Base-by-base conservation (phyloP, 2,113 vertebrate species). In the Hippocampus barbouri region DNA sequence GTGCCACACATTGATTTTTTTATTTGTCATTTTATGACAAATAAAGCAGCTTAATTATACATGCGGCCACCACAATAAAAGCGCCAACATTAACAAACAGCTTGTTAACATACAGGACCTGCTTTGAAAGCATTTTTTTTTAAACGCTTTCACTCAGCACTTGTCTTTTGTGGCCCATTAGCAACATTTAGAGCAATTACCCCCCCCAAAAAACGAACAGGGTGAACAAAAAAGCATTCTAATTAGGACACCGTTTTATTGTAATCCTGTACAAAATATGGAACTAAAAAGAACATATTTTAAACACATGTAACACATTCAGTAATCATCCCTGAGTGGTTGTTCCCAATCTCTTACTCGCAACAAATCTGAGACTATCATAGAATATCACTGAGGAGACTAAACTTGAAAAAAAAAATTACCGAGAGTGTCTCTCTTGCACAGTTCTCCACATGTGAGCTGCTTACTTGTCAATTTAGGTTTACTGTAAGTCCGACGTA, bases 1-100 rank as follows among this genome's bases (percentile, higher is more conserved):
- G 83, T 83, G 82, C 82, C 80, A 38, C 85, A 80, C 61, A 60
- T 76, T 72, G 83, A 80, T 83, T 61, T 61, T 61, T 38, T 16
- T 30, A 61, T 61, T 30, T 61, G 63, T 66, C 41, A 45, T 91
- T 93, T 90, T 90, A 91, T 88, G 87, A 91, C 88, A 90, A 87
- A 88, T 91, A 89, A 90, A 90, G 87, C 86, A 89, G 89, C 89
- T 87, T 92, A 90, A 93, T 92, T 91, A 90, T 82, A 90, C 86
- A 88, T 87, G 88, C 71, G 86, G 87, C 90, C 90, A 87, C 89
- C 71, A 23, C 80, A 72, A 73, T 91, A 89, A 89, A 90, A 84
- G 79, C 75, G 75, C 63, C 78, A 88, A 82, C 86, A 86, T 90
- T 90, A 89, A 87, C 86, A 64, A 81, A 78, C 86, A 85, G 88